A percentile compares a stretch with the other conserved stretches of the same genome.
These are phyloP conservation scores for Oryctes rhinoceros DNA, from an alignment of 1,140 invertebrate genomes.

Conservation along the genomic window DNA sequence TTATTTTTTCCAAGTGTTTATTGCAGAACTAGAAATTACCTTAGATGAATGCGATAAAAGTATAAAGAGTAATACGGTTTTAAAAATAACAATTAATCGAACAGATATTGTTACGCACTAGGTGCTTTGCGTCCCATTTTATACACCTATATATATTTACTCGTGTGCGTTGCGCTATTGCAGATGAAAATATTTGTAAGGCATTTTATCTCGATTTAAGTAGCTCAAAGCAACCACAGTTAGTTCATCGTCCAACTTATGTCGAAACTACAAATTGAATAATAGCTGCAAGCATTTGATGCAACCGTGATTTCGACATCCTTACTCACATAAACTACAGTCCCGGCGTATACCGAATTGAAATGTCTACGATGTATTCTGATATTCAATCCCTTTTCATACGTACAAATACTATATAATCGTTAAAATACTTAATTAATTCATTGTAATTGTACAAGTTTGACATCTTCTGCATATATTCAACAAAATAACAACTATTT, in stretches of 20 bases:
- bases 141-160: too few relatives aligned
- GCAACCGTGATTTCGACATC: slow-evolving; percentile 32
- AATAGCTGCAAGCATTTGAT: slow-evolving; percentile 40
- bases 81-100: too few relatives aligned
- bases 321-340: slow-evolving; percentile 24
- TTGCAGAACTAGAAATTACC: too few relatives aligned
- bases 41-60: too few relatives aligned
- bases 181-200: background rate
- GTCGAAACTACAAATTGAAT: slow-evolving; percentile 38
- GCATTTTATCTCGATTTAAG: slow-evolving; percentile 16
- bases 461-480: too few relatives aligned
- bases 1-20: too few relatives aligned
- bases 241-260: slow-evolving; percentile 36
- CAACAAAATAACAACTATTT: too few relatives aligned
- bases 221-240: slow-evolving; percentile 3
- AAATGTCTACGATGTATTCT: slow-evolving; percentile 8
- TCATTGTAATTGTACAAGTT: too few relatives aligned
- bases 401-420: background rate
- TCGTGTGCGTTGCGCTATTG: background rate
- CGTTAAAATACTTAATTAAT: too few relatives aligned
- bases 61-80: too few relatives aligned
- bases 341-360: background rate
- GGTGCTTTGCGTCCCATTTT: too few relatives aligned
- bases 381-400: background rate
- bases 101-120: too few relatives aligned